Evolutionary conservation across 1,140 invertebrate species (phyloP).

Genomic region (Grapholita molesta): DNA sequence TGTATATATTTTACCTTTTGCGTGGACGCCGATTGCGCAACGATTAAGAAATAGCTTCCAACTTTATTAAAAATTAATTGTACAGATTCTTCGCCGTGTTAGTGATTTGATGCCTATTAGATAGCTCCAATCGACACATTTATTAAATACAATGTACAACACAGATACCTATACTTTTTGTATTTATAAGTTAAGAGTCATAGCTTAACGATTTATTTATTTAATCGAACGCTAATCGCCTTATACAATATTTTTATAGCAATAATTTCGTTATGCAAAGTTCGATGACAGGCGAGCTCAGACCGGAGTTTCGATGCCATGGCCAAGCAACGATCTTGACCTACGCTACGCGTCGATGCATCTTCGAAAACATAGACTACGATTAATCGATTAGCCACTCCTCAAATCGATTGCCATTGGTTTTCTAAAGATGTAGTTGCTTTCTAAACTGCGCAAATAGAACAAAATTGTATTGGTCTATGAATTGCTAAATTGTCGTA

Average conservation of each 20-base stretch:
- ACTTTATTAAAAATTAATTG: conserved; percentile 12
- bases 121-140: neutral
- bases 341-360: conserved; percentile 47
- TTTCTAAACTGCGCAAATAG: conserved; percentile 5
- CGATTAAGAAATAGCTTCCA: conserved; percentile 7
- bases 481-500: neutral
- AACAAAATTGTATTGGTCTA: neutral
- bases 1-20: conserved; percentile 36
- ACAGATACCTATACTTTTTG: neutral
- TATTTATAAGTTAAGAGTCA: neutral
- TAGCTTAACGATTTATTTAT: neutral
- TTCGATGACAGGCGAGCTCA: conserved; percentile 52
- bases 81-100: conserved; percentile 4
- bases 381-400: conserved; percentile 38
- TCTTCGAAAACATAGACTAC: conserved; percentile 37
- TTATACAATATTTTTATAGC: neutral
- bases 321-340: conserved; percentile 59
- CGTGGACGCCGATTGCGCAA: conserved; percentile 35
- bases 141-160: neutral
- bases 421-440: neutral
- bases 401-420: conserved; percentile 30
- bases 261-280: conserved; percentile 29
- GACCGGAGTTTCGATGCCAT: conserved; percentile 53
- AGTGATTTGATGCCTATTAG: conserved; percentile 1
- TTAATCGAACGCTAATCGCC: neutral